Percentiles rank a stretch among this genome's conserved stretches.
Evolutionary conservation across 2,113 vertebrate species (phyloP).

Genomic region (Albula goreensis): DNA sequence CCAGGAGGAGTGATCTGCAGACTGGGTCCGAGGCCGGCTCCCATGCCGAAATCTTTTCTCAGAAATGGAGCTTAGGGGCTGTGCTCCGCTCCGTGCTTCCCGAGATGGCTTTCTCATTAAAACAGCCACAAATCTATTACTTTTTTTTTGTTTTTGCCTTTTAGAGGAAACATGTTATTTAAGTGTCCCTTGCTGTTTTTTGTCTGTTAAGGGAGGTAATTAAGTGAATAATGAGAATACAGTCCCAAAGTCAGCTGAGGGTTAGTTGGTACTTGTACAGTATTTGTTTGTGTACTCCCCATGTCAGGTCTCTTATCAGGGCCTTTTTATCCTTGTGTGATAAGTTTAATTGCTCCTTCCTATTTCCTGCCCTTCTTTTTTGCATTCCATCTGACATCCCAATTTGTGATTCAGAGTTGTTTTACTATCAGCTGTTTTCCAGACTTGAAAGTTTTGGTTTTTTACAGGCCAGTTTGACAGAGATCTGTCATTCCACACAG

Average conservation of each 20-base stretch:
- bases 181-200: slow-evolving; percentile 14
- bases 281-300: not conserved
- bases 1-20: slow-evolving; percentile 18
- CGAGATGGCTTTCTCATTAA: slow-evolving; percentile 27
- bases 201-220: not conserved
- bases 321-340: not conserved
- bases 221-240: slow-evolving; percentile 15
- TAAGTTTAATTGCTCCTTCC: slow-evolving; percentile 4
- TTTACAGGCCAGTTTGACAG: not conserved
- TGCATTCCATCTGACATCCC: not conserved
- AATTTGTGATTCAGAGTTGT: not conserved
- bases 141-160: slow-evolving; percentile 20
- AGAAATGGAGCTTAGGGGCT: not conserved
- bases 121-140: slow-evolving; percentile 14
- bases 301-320: not conserved
- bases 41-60: slow-evolving; percentile 22
- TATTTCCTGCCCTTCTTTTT: not conserved
- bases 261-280: not conserved
- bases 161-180: slow-evolving; percentile 22
- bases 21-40: slow-evolving; percentile 16
- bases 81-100: not conserved
- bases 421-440: not conserved
- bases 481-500: not conserved
- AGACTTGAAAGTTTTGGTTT: not conserved
- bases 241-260: not conserved